Evolutionary conservation across 2,888 invertebrate genomes (phyloP).

Genomic region (Zhuqinia jingwanae): DNA sequence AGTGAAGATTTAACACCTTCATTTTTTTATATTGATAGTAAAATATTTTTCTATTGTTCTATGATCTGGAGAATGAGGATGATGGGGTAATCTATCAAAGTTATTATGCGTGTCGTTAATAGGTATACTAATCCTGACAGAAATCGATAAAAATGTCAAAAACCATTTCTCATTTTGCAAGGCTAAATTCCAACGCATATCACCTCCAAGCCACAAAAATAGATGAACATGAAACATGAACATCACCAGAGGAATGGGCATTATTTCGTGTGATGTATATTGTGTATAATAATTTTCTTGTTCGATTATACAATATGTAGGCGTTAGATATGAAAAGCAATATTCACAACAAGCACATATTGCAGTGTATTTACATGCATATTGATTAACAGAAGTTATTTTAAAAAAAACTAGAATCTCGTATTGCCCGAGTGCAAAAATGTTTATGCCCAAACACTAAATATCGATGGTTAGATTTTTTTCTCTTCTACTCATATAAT

Average conservation of each 20-base stretch:
- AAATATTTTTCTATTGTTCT: no score
- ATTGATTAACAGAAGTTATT: no score
- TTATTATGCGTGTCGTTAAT: not conserved
- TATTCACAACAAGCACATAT: no score
- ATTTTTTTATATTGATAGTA: no score
- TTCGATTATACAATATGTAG: conserved; percentile 13
- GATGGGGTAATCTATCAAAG: not conserved
- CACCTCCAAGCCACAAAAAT: conserved; percentile 3
- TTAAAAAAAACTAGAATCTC: no score
- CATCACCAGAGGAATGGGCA: not conserved
- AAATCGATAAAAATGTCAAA: conserved; percentile 62
- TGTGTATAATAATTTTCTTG: no score
- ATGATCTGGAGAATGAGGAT: conserved; percentile 14
- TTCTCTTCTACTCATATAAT: no score
- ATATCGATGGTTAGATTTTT: no score
- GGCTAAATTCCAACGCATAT: conserved; percentile 24
- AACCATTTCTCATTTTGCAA: conserved; percentile 62
- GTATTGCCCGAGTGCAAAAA: no score
- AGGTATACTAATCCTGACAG: not conserved
- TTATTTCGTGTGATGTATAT: conserved; percentile 21
- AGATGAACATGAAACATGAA: conserved; percentile 17
- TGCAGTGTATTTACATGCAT: no score
- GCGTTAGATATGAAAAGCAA: conserved; percentile 16
- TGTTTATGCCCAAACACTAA: no score
- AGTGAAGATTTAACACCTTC: no score